phyloP scores from a whole-genome alignment of 1,140 invertebrate species.

The Rhopalosiphum padi region DNA sequence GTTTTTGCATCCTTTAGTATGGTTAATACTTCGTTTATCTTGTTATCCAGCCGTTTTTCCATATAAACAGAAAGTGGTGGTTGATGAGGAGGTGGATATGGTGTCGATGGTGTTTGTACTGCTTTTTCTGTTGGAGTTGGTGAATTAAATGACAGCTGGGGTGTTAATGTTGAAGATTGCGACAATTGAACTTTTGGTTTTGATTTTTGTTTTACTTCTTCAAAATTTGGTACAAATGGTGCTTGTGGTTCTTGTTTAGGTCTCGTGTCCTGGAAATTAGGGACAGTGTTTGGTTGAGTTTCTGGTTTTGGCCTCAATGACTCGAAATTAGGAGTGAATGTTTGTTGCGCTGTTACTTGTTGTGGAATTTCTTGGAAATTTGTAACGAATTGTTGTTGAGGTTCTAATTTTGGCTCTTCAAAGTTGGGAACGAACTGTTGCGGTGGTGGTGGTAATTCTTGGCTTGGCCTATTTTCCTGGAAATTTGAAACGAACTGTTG shows the following conservation, averaged over 20 bases:
- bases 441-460: not conserved
- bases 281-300: constrained; percentile 17
- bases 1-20: constrained; percentile 74
- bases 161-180: constrained; percentile 58
- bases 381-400: constrained; percentile 36
- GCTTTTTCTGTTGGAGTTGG: constrained; percentile 16
- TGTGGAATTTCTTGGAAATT: constrained; percentile 49
- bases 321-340: constrained; percentile 61
- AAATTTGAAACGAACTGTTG: constrained; percentile 25
- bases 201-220: constrained; percentile 34
- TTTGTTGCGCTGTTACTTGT: constrained; percentile 40
- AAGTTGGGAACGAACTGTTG: constrained; percentile 30
- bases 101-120: not conserved
- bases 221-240: not conserved
- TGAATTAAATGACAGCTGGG: constrained; percentile 59
- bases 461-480: constrained; percentile 20
- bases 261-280: constrained; percentile 31
- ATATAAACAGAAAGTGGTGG: constrained; percentile 82
- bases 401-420: constrained; percentile 36
- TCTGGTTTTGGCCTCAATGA: constrained; percentile 26
- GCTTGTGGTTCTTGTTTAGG: constrained; percentile 16
- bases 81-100: constrained; percentile 72
- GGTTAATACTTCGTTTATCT: constrained; percentile 73
- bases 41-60: constrained; percentile 67
- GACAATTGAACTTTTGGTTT: not conserved